Conservation (phyloP, 2,113 vertebrate species). For the Ia io region DNA sequence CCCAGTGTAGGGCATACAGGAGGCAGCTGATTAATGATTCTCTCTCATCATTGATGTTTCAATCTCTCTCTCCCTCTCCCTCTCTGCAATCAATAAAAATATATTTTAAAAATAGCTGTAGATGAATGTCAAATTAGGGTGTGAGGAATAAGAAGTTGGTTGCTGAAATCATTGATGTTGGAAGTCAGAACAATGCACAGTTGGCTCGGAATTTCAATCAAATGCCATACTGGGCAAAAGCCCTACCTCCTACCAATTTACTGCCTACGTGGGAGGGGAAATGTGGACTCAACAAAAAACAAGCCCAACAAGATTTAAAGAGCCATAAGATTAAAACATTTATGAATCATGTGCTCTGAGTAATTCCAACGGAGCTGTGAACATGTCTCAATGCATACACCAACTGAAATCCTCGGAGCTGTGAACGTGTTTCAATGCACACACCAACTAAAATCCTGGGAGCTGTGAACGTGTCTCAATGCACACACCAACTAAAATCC, state of each 20-base stretch:
- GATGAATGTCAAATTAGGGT: neutral
- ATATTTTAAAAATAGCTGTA: neutral
- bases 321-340: constrained; percentile 29
- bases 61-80: too few relatives aligned
- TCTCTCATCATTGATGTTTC: too few relatives aligned
- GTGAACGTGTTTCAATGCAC: constrained; percentile 58
- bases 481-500: constrained; percentile 23
- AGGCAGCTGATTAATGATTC: too few relatives aligned
- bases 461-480: constrained; percentile 43
- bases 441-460: neutral
- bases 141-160: neutral
- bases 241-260: neutral
- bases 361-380: constrained; percentile 52
- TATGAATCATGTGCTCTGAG: constrained; percentile 72
- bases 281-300: constrained; percentile 1
- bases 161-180: neutral
- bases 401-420: neutral
- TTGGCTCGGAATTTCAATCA: constrained; percentile 22
- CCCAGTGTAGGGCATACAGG: too few relatives aligned
- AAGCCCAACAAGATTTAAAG: constrained; percentile 8
- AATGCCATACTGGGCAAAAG: neutral
- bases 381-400: constrained; percentile 54
- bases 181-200: neutral
- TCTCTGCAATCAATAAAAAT: too few relatives aligned
- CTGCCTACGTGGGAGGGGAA: neutral